Evolutionary conservation across 2,888 invertebrate species (phyloP).

Genomic region (Deilephila porcellus): DNA sequence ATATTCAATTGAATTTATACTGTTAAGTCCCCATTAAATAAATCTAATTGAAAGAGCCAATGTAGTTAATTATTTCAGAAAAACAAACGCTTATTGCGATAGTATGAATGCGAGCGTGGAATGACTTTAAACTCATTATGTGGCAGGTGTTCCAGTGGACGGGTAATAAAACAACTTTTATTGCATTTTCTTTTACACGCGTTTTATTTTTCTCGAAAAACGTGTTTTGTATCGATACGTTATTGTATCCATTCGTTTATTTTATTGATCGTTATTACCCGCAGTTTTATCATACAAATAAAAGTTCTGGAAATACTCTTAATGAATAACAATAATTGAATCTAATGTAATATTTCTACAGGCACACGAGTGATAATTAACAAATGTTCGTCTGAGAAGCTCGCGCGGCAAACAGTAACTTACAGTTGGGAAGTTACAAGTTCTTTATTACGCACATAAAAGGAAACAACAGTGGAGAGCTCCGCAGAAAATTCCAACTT

Average conservation of each 20-base stretch:
- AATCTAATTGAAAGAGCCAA: slow-evolving; percentile 4
- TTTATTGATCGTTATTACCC: background rate
- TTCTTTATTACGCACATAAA: slow-evolving; percentile 44
- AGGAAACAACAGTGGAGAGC: slow-evolving; percentile 44
- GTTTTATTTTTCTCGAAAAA: slow-evolving; percentile 44
- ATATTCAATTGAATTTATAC: background rate
- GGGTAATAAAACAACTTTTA: slow-evolving; percentile 73
- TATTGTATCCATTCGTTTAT: background rate
- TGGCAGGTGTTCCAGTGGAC: slow-evolving; percentile 69
- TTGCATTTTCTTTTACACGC: slow-evolving; percentile 69
- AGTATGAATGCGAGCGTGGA: slow-evolving; percentile 47
- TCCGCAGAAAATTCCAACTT: slow-evolving; percentile 45
- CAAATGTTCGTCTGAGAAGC: background rate
- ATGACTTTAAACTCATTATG: slow-evolving; percentile 70
- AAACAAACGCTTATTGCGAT: slow-evolving; percentile 32
- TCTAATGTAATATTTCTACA: background rate
- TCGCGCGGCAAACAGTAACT: slow-evolving; percentile 1
- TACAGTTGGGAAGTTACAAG: slow-evolving; percentile 25
- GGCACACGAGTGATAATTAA: background rate
- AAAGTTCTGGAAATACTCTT: too few species aligned
- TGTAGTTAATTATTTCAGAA: background rate
- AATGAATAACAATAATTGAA: background rate
- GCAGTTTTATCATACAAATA: too few species aligned
- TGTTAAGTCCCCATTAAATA: background rate
- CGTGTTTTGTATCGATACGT: background rate